These are phyloP conservation scores for Toxotes chatareus DNA, from an alignment of 2,113 vertebrate species.

Conservation along the genomic window DNA sequence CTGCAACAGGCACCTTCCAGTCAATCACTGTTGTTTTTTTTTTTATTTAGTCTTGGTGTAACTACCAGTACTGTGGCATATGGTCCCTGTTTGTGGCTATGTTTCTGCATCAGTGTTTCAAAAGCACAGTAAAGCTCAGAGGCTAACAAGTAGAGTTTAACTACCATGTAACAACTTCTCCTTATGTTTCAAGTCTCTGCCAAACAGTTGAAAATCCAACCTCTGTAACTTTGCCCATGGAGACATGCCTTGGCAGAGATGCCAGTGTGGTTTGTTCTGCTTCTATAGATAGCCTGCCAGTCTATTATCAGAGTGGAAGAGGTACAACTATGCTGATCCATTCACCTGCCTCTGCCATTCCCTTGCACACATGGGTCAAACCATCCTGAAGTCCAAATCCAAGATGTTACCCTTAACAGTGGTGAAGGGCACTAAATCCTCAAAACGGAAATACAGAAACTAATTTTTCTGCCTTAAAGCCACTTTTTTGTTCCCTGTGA, in stretches of 20 bases:
- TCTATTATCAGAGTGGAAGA: slow-evolving; percentile 78
- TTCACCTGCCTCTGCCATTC: slow-evolving; percentile 84
- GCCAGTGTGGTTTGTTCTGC: slow-evolving; percentile 73
- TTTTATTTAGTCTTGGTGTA: neutral
- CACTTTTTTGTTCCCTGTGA: neutral
- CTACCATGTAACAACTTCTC: slow-evolving; percentile 8
- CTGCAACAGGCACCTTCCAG: neutral
- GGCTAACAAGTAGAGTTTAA: neutral
- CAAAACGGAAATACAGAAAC: neutral
- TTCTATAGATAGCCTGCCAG: slow-evolving; percentile 77
- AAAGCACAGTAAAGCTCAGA: slow-evolving; percentile 1
- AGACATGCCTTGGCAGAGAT: slow-evolving; percentile 65
- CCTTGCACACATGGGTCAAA: slow-evolving; percentile 42
- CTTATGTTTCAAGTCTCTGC: slow-evolving; percentile 37
- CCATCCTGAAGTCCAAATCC: slow-evolving; percentile 3
- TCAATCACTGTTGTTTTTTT: no score
- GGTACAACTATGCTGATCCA: slow-evolving; percentile 75
- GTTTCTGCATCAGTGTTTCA: neutral
- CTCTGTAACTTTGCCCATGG: slow-evolving; percentile 44
- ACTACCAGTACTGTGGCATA: neutral
- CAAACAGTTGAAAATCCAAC: slow-evolving; percentile 24
- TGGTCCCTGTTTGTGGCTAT: neutral
- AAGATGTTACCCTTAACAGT: slow-evolving; percentile 32
- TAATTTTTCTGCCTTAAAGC: neutral
- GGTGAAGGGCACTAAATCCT: neutral